Base-by-base conservation (phyloP, 2,888 invertebrate species). In the Meteorus colon region DNA sequence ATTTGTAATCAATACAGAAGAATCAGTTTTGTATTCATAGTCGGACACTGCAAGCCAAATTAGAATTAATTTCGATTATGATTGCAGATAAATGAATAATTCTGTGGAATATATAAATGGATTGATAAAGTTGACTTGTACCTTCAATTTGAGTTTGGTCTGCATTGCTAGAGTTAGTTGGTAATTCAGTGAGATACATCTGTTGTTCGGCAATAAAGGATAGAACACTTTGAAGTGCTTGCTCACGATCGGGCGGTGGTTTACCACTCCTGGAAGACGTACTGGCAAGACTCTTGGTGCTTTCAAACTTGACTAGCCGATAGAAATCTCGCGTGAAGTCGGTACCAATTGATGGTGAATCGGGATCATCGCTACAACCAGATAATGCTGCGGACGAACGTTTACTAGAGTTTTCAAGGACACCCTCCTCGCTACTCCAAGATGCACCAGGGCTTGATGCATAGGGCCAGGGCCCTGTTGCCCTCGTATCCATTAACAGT, bases 321-420 rank as follows among this genome's bases (percentile, higher is more conserved):
- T 95, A 95, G 89, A 95, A 95, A 89, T 95, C 95, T 80, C 95
- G 91, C 5, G 95, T 95, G 84, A 95, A 95, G 87, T 95, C 94
- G 16, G 94, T 92, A 27, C 94, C 94, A 27, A 94, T 91, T 59
- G 92, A 92, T 0, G 94, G 92, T 78, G 94, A 91, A 84, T 94
- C 93, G 6, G 91, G 91, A 79, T 94, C 94, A 84, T 94, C 94
- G 87, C 92, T 92, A 79, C 91, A 91, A 1, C 93, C 93, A 80
- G 94, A 94, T 73, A 94, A 87, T 4, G 94, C 94, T 4, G 93
- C 92, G 65, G 94, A 94, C 0, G 94, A 94, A 82, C 94, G 90
- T 86, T 94, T 94, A 78, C 94, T 94, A 73, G 92, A 92, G 73
- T 91, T 91, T 81, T 92, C 91, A 10, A 90, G 76, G 8, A 81